Conservation (phyloP, 2,113 vertebrate species). For the Vulpes vulpes region DNA sequence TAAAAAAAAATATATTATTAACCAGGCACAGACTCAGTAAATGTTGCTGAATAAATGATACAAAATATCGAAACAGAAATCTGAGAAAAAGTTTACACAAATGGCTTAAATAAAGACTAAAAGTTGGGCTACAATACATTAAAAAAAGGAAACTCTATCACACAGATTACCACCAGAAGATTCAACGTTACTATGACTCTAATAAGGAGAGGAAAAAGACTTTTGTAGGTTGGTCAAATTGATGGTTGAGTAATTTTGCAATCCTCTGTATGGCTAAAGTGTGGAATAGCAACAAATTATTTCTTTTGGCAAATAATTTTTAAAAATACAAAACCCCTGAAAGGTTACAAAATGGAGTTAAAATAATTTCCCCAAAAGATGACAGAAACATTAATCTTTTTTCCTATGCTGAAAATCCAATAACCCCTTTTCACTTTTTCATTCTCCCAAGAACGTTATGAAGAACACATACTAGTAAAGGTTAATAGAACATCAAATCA, state of each 20-base stretch:
- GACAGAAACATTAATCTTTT: neutral
- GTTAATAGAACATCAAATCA: neutral
- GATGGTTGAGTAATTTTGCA: neutral
- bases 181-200: neutral
- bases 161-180: neutral
- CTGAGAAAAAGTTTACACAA: neutral
- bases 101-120: neutral
- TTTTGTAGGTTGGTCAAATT: neutral
- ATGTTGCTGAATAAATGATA: neutral
- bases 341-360: neutral
- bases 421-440: neutral
- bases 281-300: slow-evolving; percentile 37
- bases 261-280: neutral
- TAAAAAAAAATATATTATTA: neutral
- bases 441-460: neutral
- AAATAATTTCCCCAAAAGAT: neutral
- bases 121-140: neutral
- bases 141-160: neutral
- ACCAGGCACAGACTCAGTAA: neutral
- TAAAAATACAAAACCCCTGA: neutral
- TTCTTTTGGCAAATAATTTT: slow-evolving; percentile 16
- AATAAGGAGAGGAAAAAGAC: neutral
- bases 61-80: neutral
- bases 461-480: neutral
- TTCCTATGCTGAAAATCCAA: neutral